Evolutionary conservation across 2,888 invertebrate genomes (phyloP), one percentile per base, ranked within the genome.

Genomic region (Drosophila mettleri): DNA sequence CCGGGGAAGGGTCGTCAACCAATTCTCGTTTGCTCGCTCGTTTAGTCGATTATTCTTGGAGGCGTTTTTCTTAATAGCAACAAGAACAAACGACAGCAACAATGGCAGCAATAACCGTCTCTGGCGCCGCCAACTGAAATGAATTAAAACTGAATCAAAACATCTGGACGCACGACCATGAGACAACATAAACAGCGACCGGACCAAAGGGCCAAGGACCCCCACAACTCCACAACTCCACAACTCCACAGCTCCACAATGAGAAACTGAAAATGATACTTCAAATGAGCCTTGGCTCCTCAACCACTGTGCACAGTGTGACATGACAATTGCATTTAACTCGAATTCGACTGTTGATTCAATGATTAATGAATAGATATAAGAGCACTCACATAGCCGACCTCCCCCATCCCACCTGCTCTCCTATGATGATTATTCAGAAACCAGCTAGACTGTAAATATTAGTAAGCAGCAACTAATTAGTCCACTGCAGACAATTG

Each of bases 91-190:
- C 63, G 70, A 69, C 72, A 69, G 62, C 46, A 62, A 65, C 60
- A 60, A 54, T 41, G 55, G 51, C 68, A 72, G 76, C 86, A 87
- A 87, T 80, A 87, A 83, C 84, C 77, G 66, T 74, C 74, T 71
- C 41, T 68, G 70, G 61, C 78, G 70, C 71, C 78, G 71, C 60
- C 85, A 70, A 78, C 76, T 88, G 81, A 80, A 90, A 85, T 88
- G 88, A 90, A 91, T 86, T 90, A 88, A 89, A 90, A 90, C 78
- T 89, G 88, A 90, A 89, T 90, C 86, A 88, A 90, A 91, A 90
- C 90, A 91, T 90, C 90, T 90, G 91, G 89, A 88, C 80, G 86
- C 67, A 84, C 68, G 69, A 71, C 88, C 84, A 69, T 66, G 72
- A 82, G 76, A 88, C 84, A 84, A 84, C 81, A 86, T 74, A 82